Conservation (phyloP, 2,113 vertebrate species). For the Pterocles orientalis region DNA sequence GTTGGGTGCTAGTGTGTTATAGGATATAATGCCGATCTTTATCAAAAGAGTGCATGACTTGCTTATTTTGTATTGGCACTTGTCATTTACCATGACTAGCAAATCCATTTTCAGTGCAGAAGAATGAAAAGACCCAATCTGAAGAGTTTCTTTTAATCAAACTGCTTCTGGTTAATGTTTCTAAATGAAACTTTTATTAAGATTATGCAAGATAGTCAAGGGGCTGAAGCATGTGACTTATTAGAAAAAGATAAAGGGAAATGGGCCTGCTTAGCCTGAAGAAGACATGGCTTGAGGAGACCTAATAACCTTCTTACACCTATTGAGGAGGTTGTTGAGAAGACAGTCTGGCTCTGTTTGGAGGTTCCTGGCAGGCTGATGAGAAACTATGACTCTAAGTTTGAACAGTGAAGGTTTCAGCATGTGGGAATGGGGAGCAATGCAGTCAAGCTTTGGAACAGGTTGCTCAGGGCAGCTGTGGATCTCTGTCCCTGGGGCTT, state of each 20-base stretch:
- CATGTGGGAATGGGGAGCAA: neutral
- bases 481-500: neutral
- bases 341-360: neutral
- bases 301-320: neutral
- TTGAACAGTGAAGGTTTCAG: neutral
- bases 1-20: neutral
- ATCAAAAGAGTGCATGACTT: neutral
- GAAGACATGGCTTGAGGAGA: neutral
- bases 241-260: neutral
- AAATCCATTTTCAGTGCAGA: neutral
- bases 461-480: neutral
- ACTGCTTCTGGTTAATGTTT: neutral
- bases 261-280: neutral
- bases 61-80: neutral
- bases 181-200: neutral
- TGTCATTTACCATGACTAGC: neutral
- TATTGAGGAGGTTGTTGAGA: neutral
- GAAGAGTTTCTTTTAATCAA: neutral
- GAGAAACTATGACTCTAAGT: neutral
- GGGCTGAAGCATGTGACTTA: neutral
- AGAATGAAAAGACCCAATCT: neutral
- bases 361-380: neutral
- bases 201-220: neutral
- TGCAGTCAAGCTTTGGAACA: neutral
- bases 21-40: neutral